These are phyloP conservation scores for Xyrauchen texanus DNA, from an alignment of 2,113 vertebrate genomes.

Conservation along the genomic window DNA sequence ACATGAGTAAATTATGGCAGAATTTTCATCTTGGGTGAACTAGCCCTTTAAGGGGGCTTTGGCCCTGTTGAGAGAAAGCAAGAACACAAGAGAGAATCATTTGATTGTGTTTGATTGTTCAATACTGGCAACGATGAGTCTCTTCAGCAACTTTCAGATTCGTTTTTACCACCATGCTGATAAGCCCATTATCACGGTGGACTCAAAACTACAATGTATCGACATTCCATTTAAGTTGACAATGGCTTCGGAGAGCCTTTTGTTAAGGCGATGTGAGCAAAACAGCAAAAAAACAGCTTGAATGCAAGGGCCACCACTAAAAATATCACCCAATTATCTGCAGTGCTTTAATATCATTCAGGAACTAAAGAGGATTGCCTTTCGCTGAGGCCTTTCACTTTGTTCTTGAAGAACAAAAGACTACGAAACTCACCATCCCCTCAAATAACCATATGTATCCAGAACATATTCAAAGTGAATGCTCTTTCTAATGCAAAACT, in stretches of 20 bases:
- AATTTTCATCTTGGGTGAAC: no score
- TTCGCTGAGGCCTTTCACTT: conserved; percentile 61
- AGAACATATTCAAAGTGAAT: conserved; percentile 53
- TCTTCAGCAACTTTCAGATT: conserved; percentile 65
- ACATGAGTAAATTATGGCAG: no score
- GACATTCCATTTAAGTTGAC: conserved; percentile 71
- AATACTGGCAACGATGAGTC: conserved; percentile 58
- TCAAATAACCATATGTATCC: conserved; percentile 52
- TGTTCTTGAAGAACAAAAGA: conserved; percentile 64
- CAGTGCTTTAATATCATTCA: conserved; percentile 62
- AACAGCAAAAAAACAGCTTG: conserved; percentile 1
- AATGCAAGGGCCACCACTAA: conserved; percentile 55
- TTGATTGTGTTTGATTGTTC: not conserved
- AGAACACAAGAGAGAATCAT: no score
- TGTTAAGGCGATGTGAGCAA: conserved; percentile 59
- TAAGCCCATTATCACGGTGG: conserved; percentile 71
- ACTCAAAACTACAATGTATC: conserved; percentile 67
- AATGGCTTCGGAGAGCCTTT: conserved; percentile 60
- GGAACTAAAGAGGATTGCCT: conserved; percentile 58
- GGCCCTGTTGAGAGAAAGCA: no score
- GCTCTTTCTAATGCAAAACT: conserved; percentile 53
- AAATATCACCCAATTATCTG: conserved; percentile 69
- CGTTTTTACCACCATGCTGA: conserved; percentile 68
- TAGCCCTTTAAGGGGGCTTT: no score
- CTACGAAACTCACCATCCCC: conserved; percentile 55